Evolutionary conservation across 2,888 invertebrate species (phyloP).

Genomic region (Macroteleia sp.): DNA sequence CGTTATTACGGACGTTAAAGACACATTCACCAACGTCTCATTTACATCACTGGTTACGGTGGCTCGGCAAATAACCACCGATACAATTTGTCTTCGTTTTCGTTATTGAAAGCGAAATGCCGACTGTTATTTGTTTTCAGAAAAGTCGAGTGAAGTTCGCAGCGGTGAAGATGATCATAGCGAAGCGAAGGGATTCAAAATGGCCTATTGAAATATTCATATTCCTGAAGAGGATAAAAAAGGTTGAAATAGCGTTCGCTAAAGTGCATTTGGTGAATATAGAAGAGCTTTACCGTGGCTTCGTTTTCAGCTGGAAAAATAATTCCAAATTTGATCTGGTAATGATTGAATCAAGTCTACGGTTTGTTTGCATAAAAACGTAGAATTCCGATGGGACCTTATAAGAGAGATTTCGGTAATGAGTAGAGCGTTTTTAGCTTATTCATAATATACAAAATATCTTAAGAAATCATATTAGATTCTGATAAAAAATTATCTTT

Average conservation of each 20-base stretch:
- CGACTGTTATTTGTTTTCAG: constrained; percentile 26
- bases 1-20: constrained; percentile 37
- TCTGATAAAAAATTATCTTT: no score
- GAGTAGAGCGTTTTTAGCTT: no score
- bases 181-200: constrained; percentile 13
- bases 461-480: no score
- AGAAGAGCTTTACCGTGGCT: constrained; percentile 20
- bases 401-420: no score
- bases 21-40: constrained; percentile 16
- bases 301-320: constrained; percentile 32
- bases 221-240: constrained; percentile 35
- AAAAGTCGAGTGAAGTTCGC: constrained; percentile 9
- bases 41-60: constrained; percentile 17
- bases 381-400: no score
- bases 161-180: constrained; percentile 4
- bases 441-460: no score
- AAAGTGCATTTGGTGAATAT: constrained; percentile 49
- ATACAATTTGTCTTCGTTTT: constrained; percentile 33
- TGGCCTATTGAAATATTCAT: constrained; percentile 58
- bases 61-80: constrained; percentile 14
- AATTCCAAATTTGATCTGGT: constrained; percentile 35
- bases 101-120: constrained; percentile 21
- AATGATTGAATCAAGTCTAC: constrained; percentile 26
- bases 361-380: constrained; percentile 11
- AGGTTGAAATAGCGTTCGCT: constrained; percentile 14